Evolutionary conservation across 2,888 invertebrate genomes (phyloP).

Genomic region (Caenorhabditis macrosperma): DNA sequence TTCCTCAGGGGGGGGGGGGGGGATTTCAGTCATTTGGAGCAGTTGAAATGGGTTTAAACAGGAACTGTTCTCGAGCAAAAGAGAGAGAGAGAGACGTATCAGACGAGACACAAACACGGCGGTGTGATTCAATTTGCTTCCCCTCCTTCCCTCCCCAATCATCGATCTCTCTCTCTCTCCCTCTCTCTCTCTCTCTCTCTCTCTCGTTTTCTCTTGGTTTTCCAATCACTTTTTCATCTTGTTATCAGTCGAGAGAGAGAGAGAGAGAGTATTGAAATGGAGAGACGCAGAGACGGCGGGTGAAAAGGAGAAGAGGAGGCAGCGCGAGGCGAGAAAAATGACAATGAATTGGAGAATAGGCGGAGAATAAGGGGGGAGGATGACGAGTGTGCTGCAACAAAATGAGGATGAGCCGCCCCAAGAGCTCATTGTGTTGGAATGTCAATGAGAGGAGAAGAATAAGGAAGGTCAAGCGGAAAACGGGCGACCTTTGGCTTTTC

Average conservation of each 20-base stretch:
- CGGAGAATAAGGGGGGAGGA: background rate
- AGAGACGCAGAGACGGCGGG: background rate
- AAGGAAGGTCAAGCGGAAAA: background rate
- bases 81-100: too few relatives aligned
- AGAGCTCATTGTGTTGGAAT: background rate
- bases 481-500: background rate
- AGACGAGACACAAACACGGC: too few relatives aligned
- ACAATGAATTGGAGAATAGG: slow-evolving; percentile 21
- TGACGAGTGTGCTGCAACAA: slow-evolving; percentile 3
- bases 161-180: background rate
- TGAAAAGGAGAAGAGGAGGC: background rate
- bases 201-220: background rate
- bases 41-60: too few relatives aligned
- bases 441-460: background rate
- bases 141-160: background rate
- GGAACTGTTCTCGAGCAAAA: too few relatives aligned
- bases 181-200: slow-evolving; percentile 1
- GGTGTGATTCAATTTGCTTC: too few relatives aligned
- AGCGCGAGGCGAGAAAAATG: background rate
- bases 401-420: background rate
- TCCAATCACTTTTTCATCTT: background rate
- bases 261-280: slow-evolving; percentile 9
- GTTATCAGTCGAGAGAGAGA: slow-evolving; percentile 6
- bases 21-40: too few relatives aligned
- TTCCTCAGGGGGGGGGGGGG: too few relatives aligned